Conservation (phyloP, 1,140 invertebrate genomes). For the Cydia strobilella region DNA sequence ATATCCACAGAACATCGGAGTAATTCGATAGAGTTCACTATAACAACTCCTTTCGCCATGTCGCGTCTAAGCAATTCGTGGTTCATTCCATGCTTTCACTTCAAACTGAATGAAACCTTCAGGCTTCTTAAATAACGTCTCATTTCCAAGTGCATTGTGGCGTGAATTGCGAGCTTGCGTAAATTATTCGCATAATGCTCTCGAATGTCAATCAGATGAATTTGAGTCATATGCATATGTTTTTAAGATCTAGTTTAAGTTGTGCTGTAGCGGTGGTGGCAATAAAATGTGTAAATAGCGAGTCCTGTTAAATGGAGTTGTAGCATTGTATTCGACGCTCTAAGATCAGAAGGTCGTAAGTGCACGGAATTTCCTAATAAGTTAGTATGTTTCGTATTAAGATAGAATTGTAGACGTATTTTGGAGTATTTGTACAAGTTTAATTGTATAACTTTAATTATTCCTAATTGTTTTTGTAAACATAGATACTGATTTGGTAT, state of each 20-base stretch:
- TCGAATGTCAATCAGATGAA: background rate
- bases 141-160: background rate
- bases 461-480: background rate
- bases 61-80: background rate
- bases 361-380: background rate
- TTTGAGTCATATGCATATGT: background rate
- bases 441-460: constrained; percentile 5
- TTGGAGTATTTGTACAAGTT: constrained; percentile 14
- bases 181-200: background rate
- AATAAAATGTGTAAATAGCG: constrained; percentile 17
- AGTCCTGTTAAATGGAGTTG: constrained; percentile 11
- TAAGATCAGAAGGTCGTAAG: background rate
- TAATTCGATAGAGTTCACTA: constrained; percentile 15
- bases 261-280: background rate
- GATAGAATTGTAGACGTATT: background rate
- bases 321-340: background rate
- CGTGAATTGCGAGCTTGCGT: background rate
- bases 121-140: background rate
- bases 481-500: background rate
- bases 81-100: background rate
- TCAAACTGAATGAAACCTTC: background rate
- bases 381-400: background rate
- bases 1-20: background rate
- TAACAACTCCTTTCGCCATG: background rate
- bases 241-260: background rate